These are phyloP conservation scores for Spodoptera picta DNA, from an alignment of 2,888 invertebrate genomes.

Conservation along the genomic window DNA sequence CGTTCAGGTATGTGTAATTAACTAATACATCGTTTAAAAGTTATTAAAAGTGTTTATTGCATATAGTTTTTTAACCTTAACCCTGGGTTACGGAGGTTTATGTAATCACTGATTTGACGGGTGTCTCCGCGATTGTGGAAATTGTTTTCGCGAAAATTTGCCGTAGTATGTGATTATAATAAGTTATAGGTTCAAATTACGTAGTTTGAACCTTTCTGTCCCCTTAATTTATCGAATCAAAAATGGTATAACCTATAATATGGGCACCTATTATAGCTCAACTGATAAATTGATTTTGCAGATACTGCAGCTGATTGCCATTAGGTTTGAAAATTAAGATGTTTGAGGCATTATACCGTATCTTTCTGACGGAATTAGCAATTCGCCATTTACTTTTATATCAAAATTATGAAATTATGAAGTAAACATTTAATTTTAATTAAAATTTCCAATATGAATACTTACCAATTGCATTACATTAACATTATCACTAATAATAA, in stretches of 20 bases:
- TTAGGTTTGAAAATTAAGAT: not conserved
- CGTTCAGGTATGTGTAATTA: constrained; percentile 89
- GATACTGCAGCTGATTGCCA: constrained; percentile 18
- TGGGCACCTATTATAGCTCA: not conserved
- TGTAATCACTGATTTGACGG: constrained; percentile 86
- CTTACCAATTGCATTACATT: too few relatives aligned
- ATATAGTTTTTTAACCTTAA: constrained; percentile 64
- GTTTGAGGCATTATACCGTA: not conserved
- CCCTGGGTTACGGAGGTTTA: constrained; percentile 80
- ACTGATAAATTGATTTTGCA: too few relatives aligned
- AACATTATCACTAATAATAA: too few relatives aligned
- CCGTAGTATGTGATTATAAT: constrained; percentile 4
- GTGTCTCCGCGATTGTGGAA: constrained; percentile 53
- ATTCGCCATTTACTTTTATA: not conserved
- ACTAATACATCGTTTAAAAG: constrained; percentile 20
- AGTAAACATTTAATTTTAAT: not conserved
- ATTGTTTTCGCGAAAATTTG: constrained; percentile 30
- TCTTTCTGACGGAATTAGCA: not conserved
- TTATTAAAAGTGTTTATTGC: constrained; percentile 19
- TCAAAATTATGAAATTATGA: not conserved
- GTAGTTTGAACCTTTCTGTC: not conserved
- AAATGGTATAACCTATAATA: constrained; percentile 40
- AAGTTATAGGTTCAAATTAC: not conserved
- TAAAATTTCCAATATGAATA: too few relatives aligned
- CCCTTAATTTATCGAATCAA: not conserved